Evolutionary conservation across 2,113 vertebrate genomes (phyloP).

Genomic region (Cyanoramphus novaezelandiae): DNA sequence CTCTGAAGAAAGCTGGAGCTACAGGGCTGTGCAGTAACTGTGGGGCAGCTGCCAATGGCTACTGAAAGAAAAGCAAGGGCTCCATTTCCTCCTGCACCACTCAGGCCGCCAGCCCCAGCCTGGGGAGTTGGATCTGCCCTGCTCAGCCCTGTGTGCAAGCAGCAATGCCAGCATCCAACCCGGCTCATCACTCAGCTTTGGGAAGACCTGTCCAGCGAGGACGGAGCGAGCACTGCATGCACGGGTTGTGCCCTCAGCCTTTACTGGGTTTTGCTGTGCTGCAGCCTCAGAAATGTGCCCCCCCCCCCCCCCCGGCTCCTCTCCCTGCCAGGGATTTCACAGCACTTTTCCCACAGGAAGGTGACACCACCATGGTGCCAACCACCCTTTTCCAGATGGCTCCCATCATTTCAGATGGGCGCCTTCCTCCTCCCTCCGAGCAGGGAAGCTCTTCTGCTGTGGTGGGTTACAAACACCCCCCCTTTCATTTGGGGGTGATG

Average conservation of each 20-base stretch:
- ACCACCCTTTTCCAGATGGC: not conserved
- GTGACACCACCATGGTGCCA: not conserved
- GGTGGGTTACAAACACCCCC: not conserved
- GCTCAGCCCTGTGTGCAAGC: accelerated
- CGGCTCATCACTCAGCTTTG: not conserved
- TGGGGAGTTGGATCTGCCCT: not conserved
- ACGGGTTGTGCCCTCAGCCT: not conserved
- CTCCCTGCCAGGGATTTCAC: not conserved
- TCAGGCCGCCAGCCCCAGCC: not conserved
- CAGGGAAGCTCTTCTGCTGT: not conserved
- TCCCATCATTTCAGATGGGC: not conserved
- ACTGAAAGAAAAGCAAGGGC: not conserved
- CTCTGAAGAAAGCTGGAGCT: not conserved
- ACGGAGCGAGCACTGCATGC: not conserved
- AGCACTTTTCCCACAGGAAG: not conserved
- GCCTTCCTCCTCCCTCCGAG: not conserved
- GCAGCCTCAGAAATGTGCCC: not conserved
- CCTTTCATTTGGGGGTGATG: not conserved
- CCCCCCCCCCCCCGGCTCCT: not conserved
- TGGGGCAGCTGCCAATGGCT: not conserved
- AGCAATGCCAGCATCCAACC: not conserved
- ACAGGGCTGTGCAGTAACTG: too few species aligned
- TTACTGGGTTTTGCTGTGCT: not conserved
- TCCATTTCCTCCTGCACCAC: not conserved
- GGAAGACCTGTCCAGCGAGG: not conserved